These are phyloP conservation scores for Linnaemya tessellans DNA, from an alignment of 2,888 invertebrate genomes.

Conservation along the genomic window DNA sequence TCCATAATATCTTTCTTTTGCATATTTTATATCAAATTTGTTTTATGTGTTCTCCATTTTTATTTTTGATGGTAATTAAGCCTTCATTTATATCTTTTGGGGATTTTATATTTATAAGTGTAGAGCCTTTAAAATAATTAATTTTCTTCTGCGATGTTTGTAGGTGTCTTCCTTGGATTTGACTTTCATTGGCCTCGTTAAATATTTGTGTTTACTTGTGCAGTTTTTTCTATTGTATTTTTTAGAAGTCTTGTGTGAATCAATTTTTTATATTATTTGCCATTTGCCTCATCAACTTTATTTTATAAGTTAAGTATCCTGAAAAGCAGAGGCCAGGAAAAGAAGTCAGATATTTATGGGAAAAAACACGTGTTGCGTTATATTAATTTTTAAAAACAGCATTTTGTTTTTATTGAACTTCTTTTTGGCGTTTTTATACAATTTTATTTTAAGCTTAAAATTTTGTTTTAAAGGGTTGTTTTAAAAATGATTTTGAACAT, in stretches of 20 bases:
- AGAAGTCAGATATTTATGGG: no score
- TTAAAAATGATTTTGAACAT: no score
- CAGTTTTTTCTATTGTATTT: not conserved
- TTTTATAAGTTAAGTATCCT: conserved; percentile 28
- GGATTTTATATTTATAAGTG: not conserved
- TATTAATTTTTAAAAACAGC: not conserved
- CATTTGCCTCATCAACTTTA: not conserved
- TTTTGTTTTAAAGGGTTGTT: no score
- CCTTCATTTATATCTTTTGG: not conserved
- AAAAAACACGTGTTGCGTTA: not conserved
- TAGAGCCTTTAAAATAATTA: conserved; percentile 7
- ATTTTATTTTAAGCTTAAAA: no score
- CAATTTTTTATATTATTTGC: not conserved
- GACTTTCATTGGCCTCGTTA: conserved; percentile 63
- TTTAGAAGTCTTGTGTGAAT: not conserved
- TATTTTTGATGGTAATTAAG: conserved; percentile 9
- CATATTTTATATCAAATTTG: conserved; percentile 13
- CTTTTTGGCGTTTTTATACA: no score
- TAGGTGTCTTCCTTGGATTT: conserved; percentile 25
- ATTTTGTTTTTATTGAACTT: conserved; percentile 1
- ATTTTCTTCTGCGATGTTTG: conserved; percentile 60
- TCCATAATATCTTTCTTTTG: conserved; percentile 53
- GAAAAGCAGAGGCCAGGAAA: not conserved
- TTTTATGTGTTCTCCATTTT: not conserved
- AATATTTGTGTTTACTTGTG: conserved; percentile 21